Percentiles rank a stretch among this genome's conserved stretches.
Evolutionary conservation across 2,797 vertebrate species (phyloP).

Genomic region (Phataginus tricuspis): DNA sequence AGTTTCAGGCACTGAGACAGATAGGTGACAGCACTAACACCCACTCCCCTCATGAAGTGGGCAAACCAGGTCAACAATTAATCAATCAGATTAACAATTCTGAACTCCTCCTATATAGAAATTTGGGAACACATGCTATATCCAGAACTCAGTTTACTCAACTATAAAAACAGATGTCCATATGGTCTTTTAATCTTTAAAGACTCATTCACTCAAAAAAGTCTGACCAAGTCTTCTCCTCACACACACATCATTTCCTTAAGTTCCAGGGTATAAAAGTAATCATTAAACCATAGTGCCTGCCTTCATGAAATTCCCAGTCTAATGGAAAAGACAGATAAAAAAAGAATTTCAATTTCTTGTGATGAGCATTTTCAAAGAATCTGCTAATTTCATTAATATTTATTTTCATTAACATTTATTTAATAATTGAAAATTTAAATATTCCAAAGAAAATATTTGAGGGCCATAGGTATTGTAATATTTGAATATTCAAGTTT

Average conservation of each 20-base stretch:
- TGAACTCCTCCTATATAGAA: neutral
- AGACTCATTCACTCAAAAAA: neutral
- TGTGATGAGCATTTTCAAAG: neutral
- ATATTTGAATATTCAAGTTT: slow-evolving; percentile 9
- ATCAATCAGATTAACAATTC: neutral
- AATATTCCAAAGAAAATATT: neutral
- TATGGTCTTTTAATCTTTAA: slow-evolving; percentile 32
- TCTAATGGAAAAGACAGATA: neutral
- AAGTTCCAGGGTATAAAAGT: neutral
- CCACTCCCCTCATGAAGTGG: neutral
- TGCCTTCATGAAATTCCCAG: neutral
- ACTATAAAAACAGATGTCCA: neutral
- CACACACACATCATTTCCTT: neutral
- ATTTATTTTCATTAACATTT: neutral
- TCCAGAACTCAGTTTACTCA: neutral
- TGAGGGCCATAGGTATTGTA: neutral
- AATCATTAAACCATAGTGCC: neutral
- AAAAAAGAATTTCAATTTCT: neutral
- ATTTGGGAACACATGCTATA: neutral
- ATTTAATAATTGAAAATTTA: neutral
- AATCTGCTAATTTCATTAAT: neutral
- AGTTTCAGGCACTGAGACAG: neutral
- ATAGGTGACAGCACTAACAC: neutral
- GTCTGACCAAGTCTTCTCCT: neutral
- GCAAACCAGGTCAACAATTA: neutral